Evolutionary conservation across 2,888 invertebrate genomes (phyloP).

Genomic region (Steinernema carpocapsae): DNA sequence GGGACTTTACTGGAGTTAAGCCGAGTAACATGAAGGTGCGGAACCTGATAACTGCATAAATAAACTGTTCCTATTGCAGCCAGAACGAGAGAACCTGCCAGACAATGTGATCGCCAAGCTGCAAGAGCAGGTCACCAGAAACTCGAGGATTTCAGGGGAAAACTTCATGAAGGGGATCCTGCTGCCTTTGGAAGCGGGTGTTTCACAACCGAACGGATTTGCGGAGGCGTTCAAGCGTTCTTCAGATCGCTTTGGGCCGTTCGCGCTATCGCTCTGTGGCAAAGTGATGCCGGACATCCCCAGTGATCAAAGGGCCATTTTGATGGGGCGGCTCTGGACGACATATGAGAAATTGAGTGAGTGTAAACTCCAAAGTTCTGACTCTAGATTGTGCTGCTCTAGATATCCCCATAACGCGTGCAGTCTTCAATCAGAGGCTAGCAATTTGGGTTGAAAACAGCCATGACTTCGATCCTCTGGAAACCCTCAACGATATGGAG

Average conservation of each 20-base stretch:
- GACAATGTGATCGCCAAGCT: conserved; percentile 48
- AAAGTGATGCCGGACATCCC: conserved; percentile 50
- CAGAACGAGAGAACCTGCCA: conserved; percentile 36
- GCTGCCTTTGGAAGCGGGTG: conserved; percentile 43
- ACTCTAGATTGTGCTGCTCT: conserved; percentile 15
- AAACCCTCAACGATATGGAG: conserved; percentile 43
- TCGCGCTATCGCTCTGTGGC: conserved; percentile 50
- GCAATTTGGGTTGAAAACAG: conserved; percentile 51
- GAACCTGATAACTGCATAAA: neutral
- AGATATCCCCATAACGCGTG: conserved; percentile 44
- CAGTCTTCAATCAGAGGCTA: conserved; percentile 46
- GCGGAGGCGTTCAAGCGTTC: conserved; percentile 25
- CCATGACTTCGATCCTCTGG: conserved; percentile 42
- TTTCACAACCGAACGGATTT: conserved; percentile 13
- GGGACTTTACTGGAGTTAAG: conserved; percentile 10
- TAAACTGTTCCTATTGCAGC: conserved; percentile 25
- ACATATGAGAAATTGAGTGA: conserved; percentile 41
- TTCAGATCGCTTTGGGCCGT: conserved; percentile 50
- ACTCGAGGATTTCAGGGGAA: conserved; percentile 48
- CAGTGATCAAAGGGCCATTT: conserved; percentile 38
- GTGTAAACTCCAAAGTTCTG: neutral
- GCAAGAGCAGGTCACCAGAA: conserved; percentile 43
- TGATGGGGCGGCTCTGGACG: conserved; percentile 50
- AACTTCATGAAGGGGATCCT: conserved; percentile 45
- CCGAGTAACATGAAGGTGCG: neutral